Conservation (phyloP, 2,113 vertebrate genomes). For the Zeus faber region DNA sequence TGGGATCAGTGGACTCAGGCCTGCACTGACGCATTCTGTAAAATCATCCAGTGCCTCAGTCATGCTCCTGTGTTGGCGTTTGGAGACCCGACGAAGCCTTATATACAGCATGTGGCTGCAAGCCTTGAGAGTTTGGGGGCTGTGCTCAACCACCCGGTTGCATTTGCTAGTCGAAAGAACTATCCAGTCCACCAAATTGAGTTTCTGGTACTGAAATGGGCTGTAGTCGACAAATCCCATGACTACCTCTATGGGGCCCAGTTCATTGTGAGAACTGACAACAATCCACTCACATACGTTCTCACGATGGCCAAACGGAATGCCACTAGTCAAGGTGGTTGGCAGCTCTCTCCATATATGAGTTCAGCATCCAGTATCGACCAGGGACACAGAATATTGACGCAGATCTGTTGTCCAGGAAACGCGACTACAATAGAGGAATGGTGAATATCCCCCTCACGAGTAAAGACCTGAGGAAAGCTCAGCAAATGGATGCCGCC, state of each 20-base stretch:
- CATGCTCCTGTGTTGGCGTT: too few relatives aligned
- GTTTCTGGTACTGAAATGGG: not conserved
- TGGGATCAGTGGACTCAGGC: not conserved
- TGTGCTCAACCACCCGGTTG: too few relatives aligned
- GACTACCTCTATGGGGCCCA: not conserved
- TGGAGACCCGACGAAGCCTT: too few relatives aligned
- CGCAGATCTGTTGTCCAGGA: not conserved
- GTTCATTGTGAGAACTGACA: not conserved
- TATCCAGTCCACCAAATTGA: not conserved
- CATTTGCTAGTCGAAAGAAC: not conserved
- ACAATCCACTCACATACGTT: not conserved
- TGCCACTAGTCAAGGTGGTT: not conserved
- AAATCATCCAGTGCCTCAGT: not conserved
- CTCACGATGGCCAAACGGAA: not conserved
- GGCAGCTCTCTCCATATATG: not conserved
- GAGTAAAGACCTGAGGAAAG: too few relatives aligned
- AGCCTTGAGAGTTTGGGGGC: too few relatives aligned
- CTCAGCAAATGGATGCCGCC: too few relatives aligned
- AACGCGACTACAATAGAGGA: not conserved
- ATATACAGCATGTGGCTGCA: too few relatives aligned
- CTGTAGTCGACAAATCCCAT: not conserved
- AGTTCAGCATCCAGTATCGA: not conserved
- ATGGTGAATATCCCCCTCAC: not conserved
- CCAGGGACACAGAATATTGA: not conserved
- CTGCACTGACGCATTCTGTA: not conserved